Base-by-base conservation (phyloP, 1,140 invertebrate species). In the Manduca sexta region DNA sequence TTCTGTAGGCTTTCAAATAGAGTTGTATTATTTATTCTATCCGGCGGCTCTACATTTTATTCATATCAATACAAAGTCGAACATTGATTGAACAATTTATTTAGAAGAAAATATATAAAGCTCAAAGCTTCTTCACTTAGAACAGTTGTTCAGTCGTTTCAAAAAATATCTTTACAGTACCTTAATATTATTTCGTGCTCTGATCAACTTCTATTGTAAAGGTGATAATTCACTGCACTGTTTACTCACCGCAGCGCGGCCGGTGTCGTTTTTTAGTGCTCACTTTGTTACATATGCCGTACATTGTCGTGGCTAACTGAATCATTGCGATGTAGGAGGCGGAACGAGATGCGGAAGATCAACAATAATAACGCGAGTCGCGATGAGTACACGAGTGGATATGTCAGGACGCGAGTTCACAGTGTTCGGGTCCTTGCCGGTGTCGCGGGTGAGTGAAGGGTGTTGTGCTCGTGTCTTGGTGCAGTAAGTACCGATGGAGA, bases 221-320 rank as follows among this genome's bases (percentile, higher is more conserved):
- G 33, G 49, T 56, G 48, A 40, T 41, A 66, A 75, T 62, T 73
- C 80, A 84, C 80, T 80, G 66, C 78, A 84, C 80, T 80, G 67
- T 77, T 68, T 84, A 84, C 78, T 84, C 76, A 84, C 77, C 77
- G 76, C 87, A n/a, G n/a, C n/a, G n/a, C n/a, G n/a, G 84, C 61
- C 71, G 84, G 58, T 74, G 80, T 64, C 86, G 80, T 74, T 82
- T 83, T 76, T 74, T 78, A 73, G 61, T 73, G 73, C 72, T 74
- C 72, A 82, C 76, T 84, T 83, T 81, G 65, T 76, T 71, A 53
- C 88, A 87, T 68, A 88, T 88, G 83, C 84, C 86, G 84, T 87
- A 89, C 80, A 88, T 88, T 57, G 88, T 86, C 59, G 87, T 88
- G 64, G 87, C 87, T 83, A 89, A 88, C 79, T 87, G 87, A 84